phyloP scores from a whole-genome alignment of 2,888 invertebrate genomes.

The Bombylius major region DNA sequence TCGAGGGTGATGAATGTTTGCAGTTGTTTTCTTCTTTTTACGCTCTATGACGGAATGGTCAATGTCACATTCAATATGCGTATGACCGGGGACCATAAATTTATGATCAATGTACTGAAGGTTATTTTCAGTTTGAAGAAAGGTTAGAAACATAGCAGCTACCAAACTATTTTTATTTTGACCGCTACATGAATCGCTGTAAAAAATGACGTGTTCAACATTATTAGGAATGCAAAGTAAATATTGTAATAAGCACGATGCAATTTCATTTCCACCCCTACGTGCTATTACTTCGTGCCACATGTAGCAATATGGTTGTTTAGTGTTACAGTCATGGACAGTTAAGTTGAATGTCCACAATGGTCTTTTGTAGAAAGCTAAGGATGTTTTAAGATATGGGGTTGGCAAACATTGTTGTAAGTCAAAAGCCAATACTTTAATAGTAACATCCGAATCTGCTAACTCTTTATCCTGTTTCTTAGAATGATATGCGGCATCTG shows the following conservation, averaged over 20 bases:
- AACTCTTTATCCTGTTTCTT: neutral
- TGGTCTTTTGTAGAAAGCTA: constrained; percentile 8
- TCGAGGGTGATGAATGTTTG: neutral
- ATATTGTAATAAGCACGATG: neutral
- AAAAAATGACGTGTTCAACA: too few relatives aligned
- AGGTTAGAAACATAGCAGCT: constrained; percentile 8
- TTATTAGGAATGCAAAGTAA: too few relatives aligned
- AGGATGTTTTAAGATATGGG: constrained; percentile 1
- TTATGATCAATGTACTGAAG: constrained; percentile 14
- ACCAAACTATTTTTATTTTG: constrained; percentile 1
- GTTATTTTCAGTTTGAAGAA: constrained; percentile 9
- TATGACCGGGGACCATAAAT: constrained; percentile 11
- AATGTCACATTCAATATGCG: constrained; percentile 4
- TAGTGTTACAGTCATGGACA: constrained; percentile 3
- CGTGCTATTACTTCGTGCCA: constrained; percentile 8
- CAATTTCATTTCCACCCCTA: constrained; percentile 9
- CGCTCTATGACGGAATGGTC: too few relatives aligned
- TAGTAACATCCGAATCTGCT: neutral
- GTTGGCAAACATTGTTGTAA: constrained; percentile 7
- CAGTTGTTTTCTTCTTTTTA: neutral
- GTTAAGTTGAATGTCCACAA: constrained; percentile 7
- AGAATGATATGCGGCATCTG: neutral
- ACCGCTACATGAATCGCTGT: neutral
- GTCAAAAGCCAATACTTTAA: constrained; percentile 6
- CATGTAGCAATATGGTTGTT: neutral